Conservation (phyloP, 2,113 vertebrate species). For the Megatriorchis doriae region DNA sequence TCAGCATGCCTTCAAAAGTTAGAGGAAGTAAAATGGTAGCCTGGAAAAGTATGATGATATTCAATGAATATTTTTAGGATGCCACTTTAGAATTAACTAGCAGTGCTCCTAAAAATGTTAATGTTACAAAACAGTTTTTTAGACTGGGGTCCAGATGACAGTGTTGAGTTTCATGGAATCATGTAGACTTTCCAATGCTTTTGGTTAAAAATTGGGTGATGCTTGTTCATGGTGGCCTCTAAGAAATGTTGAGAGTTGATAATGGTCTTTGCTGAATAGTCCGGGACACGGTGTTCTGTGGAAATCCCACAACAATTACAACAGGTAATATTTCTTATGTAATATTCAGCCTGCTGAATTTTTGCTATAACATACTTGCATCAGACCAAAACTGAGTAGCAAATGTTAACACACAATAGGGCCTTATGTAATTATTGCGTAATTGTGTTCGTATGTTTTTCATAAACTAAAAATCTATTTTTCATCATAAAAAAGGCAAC, state of each 20-base stretch:
- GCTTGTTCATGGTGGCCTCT: not conserved
- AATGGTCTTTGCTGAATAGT: not conserved
- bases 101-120: not conserved
- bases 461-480: not conserved
- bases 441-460: not conserved
- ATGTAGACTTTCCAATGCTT: fast-evolving
- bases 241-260: not conserved
- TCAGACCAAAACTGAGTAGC: not conserved
- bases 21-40: not conserved
- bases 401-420: not conserved
- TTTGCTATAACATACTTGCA: not conserved
- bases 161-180: not conserved
- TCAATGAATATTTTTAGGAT: not conserved
- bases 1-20: not conserved
- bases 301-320: not conserved
- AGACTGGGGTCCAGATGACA: no score
- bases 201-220: not conserved
- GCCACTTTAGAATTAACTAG: not conserved
- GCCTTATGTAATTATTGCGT: not conserved
- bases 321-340: not conserved
- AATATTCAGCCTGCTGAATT: not conserved
- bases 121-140: not conserved
- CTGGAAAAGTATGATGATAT: not conserved
- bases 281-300: not conserved
- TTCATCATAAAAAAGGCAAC: not conserved